phyloP scores from a whole-genome alignment of 1,140 invertebrate genomes.

The Helicorthomorpha holstii region DNA sequence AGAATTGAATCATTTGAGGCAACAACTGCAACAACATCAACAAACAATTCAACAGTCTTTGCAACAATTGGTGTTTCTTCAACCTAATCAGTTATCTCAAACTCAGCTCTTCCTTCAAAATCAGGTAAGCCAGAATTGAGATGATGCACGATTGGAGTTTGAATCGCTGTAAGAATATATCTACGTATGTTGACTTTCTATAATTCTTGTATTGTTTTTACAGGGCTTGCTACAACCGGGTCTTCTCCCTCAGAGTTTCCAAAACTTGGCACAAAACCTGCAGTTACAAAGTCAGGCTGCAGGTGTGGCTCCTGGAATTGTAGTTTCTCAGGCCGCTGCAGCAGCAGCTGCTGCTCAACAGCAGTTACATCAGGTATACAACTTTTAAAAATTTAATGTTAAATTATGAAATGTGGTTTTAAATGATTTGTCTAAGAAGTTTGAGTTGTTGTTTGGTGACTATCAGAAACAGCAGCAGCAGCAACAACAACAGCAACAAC shows the following conservation, averaged over 20 bases:
- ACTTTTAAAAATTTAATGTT: not conserved
- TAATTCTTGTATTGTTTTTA: not conserved
- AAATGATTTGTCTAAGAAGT: too few species aligned
- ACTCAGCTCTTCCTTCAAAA: slow-evolving; percentile 62
- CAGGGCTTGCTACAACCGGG: slow-evolving; percentile 20
- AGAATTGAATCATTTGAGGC: slow-evolving; percentile 41
- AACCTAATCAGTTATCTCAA: slow-evolving; percentile 38
- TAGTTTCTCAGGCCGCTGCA: slow-evolving; percentile 59
- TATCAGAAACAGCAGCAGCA: not conserved
- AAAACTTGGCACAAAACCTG: slow-evolving; percentile 15
- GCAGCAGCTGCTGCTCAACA: slow-evolving; percentile 32
- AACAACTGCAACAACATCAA: slow-evolving; percentile 28
- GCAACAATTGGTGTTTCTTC: slow-evolving; percentile 53
- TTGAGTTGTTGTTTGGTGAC: not conserved
- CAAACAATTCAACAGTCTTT: slow-evolving; percentile 40
- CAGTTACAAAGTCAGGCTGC: slow-evolving; percentile 40
- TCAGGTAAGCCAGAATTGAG: slow-evolving; percentile 37
- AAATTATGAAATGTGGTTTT: not conserved
- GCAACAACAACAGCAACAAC: slow-evolving; percentile 9
- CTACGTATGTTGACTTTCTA: slow-evolving; percentile 6
- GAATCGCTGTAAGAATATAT: slow-evolving; percentile 10
- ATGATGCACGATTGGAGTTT: too few species aligned
- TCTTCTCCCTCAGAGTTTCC: slow-evolving; percentile 20
- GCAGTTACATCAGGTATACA: slow-evolving; percentile 19
- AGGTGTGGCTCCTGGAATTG: slow-evolving; percentile 20